Base-by-base conservation (phyloP, 2,113 vertebrate species). In the Ascaphus truei region DNA sequence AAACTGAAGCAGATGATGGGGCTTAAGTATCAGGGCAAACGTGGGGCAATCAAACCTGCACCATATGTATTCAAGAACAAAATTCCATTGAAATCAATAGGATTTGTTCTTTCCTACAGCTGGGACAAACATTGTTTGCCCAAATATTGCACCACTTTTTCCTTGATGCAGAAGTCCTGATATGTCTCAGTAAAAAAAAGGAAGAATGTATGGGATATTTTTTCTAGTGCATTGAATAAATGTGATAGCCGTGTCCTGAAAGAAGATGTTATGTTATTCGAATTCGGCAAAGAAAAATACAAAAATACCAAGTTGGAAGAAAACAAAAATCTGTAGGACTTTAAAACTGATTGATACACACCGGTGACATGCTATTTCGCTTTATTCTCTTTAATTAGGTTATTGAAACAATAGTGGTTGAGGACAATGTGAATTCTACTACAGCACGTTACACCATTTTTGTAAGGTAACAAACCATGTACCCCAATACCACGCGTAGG, bases 361-460 rank as follows among this genome's bases (percentile, higher is more conserved):
- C 8, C n/a, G n/a, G 57, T 75, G 66, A 59, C 37, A 61, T 65
- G 69, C 58, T 52, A 74, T 60, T 62, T 22, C 73, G 55, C 10
- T 72, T 71, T 53, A 81, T 80, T 75, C 36, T 18, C 50, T 80
- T 77, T 75, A 58, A 77, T 67, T 36, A 80, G 55, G 18, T 51
- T 52, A 30, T 37, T 15, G 76, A 76, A 79, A 72, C 8, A 60
- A 73, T 74, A 84, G 81, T 85, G 77, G 74, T 81, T 85, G 79
- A 73, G 72, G 34, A 77, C 62, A 84, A 71, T 82, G 76, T 52
- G 30, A 75, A 72, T 13, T 55, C 41, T 53, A 76, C 77, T 59
- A 20, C 31, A 69, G 75, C 73, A 78, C 33, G 13, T 76, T 77
- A 73, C 75, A 48, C 51, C 34, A 53, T 6, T 65, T 76, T 59